Evolutionary conservation across 2,888 invertebrate genomes (phyloP).

Genomic region (Caenorhabditis doughertyi): DNA sequence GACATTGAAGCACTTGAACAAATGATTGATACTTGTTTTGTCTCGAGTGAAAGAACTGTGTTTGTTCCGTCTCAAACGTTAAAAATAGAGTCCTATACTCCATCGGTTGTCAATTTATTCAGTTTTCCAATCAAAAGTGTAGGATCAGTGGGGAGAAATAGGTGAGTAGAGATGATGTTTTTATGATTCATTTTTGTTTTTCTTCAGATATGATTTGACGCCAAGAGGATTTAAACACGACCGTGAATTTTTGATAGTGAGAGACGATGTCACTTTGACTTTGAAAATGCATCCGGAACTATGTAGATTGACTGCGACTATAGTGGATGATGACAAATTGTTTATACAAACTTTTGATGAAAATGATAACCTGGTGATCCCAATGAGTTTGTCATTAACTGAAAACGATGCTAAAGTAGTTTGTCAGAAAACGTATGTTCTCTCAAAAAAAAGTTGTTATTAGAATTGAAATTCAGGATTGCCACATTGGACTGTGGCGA

Average conservation of each 20-base stretch:
- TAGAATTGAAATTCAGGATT: conserved; percentile 84
- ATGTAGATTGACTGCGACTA: conserved; percentile 84
- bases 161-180: too few relatives aligned
- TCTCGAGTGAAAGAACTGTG: neutral
- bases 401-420: conserved; percentile 89
- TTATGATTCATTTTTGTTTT: neutral
- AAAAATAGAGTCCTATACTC: conserved; percentile 20
- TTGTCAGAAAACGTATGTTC: conserved; percentile 87
- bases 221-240: conserved; percentile 91
- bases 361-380: conserved; percentile 38
- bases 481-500: conserved; percentile 91
- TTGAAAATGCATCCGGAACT: conserved; percentile 91
- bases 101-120: conserved; percentile 59
- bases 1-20: conserved; percentile 82
- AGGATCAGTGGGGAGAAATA: conserved; percentile 33
- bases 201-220: conserved; percentile 88
- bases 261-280: conserved; percentile 89
- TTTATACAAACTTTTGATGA: conserved; percentile 43
- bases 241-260: conserved; percentile 94
- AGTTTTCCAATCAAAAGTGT: conserved; percentile 78
- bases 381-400: conserved; percentile 15
- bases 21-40: conserved; percentile 79
- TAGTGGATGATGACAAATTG: conserved; percentile 31
- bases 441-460: neutral
- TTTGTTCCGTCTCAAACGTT: neutral